Evolutionary conservation across 1,140 invertebrate species (phyloP).

Genomic region (Lamellibrachia luymesi): DNA sequence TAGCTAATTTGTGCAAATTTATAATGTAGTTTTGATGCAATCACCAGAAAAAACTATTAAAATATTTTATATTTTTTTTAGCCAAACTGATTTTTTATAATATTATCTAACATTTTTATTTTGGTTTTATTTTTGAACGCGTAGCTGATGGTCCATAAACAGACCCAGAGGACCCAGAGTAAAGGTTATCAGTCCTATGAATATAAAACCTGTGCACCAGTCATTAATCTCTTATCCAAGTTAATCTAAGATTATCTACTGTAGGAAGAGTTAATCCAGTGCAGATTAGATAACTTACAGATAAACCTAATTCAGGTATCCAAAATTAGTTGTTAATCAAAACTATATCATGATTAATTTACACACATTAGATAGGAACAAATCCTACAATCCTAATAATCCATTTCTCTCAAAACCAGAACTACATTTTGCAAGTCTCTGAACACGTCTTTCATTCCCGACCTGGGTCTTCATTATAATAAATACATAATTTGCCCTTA

Average conservation of each 20-base stretch:
- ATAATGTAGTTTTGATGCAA: too few species aligned
- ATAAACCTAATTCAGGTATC: neutral
- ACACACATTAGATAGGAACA: neutral
- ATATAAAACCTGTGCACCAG: neutral
- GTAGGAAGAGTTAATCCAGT: neutral
- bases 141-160: neutral
- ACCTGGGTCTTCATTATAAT: neutral
- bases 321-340: neutral
- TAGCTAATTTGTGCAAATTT: too few species aligned
- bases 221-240: neutral
- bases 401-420: neutral
- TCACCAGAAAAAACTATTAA: too few species aligned
- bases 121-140: too few species aligned
- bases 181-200: neutral
- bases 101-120: too few species aligned
- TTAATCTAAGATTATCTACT: neutral
- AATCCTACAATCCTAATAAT: neutral
- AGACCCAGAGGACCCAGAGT: neutral
- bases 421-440: neutral
- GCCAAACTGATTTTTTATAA: too few species aligned
- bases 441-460: neutral
- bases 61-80: too few species aligned
- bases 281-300: neutral
- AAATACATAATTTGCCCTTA: neutral
- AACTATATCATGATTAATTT: neutral